Evolutionary conservation across 1,140 invertebrate species (phyloP), one percentile per base, ranked within the genome.

Genomic region (Polypedilum pembai): DNA sequence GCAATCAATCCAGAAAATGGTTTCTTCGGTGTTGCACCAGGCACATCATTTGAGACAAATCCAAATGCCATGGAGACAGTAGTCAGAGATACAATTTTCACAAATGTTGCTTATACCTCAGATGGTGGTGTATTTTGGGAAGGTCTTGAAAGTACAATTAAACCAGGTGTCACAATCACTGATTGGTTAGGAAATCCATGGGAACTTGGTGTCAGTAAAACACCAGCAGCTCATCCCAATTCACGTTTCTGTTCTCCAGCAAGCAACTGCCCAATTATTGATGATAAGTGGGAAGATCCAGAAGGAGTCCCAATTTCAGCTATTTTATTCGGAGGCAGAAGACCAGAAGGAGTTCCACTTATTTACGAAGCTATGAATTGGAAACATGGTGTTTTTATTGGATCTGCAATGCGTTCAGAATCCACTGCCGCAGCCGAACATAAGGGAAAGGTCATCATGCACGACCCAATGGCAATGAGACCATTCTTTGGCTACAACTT

Each of bases 401-500:
- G 95, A 10, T 92, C 93, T 7, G 83, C 91, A 0, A 92, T 98
- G 89, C 88, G 93, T 74, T 96, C 94, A 21, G 95, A 98, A 83
- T 89, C 95, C 0, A 98, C 95, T 1, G 95, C 95, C 33, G 95
- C 96, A 72, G 95, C 95, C 17, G 95, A 98, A 83, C 89, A 94
- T 79, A 94, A 92, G 83, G 91, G 86, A 7, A 94, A 94, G 83
- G 83, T 87, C 1, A 91, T 98, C 2, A 95, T 98, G 94, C 91
- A 97, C 78, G 95, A 98, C 85, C 95, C 95, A 18, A 95, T 97
- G 81, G 95, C 95, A 0, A 97, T 97, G 94, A 85, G 94, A 73
- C 95, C 95, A 56, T 98, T 98, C 86, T 96, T 97, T 79, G 95
- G 95, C 3, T 98, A 98, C 84, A 98, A 98, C 81, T 96, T 97